Conservation (phyloP, 2,888 invertebrate species). For the Sipha maydis region DNA sequence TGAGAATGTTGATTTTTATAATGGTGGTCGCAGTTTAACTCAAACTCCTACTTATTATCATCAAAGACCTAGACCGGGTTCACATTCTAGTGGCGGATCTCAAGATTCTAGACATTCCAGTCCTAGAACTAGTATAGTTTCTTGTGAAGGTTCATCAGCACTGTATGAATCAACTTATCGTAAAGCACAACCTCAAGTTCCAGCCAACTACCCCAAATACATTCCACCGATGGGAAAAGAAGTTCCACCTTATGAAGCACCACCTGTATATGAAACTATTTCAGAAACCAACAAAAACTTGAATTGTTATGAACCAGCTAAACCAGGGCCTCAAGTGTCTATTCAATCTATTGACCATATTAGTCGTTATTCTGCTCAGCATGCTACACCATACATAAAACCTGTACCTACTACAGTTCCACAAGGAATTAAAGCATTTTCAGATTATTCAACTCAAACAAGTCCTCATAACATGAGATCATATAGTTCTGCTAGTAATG, state of each 20-base stretch:
- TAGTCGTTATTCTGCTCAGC: conserved; percentile 42
- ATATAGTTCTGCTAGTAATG: conserved; percentile 42
- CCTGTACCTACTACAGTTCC: conserved; percentile 29
- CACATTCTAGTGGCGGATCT: conserved; percentile 69
- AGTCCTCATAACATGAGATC: conserved; percentile 14
- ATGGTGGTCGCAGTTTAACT: conserved; percentile 70
- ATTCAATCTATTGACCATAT: conserved; percentile 63
- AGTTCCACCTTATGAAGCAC: conserved; percentile 70
- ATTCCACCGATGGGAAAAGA: conserved; percentile 65
- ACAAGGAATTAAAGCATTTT: conserved; percentile 27
- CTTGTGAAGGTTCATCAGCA: conserved; percentile 66
- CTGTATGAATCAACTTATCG: conserved; percentile 73
- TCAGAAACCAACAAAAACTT: conserved; percentile 69
- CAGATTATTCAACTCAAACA: conserved; percentile 36
- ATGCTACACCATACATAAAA: conserved; percentile 50
- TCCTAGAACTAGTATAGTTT: conserved; percentile 68
- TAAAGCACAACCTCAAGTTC: conserved; percentile 85
- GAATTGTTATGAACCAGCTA: conserved; percentile 68
- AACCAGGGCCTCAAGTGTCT: conserved; percentile 69
- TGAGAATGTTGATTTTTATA: conserved; percentile 85
- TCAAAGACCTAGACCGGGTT: conserved; percentile 68
- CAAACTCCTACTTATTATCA: conserved; percentile 73
- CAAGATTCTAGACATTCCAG: conserved; percentile 70
- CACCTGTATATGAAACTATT: conserved; percentile 74
- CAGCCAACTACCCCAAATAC: conserved; percentile 70